phyloP scores from a whole-genome alignment of 2,113 vertebrate genomes.

The Menidia beryllina region DNA sequence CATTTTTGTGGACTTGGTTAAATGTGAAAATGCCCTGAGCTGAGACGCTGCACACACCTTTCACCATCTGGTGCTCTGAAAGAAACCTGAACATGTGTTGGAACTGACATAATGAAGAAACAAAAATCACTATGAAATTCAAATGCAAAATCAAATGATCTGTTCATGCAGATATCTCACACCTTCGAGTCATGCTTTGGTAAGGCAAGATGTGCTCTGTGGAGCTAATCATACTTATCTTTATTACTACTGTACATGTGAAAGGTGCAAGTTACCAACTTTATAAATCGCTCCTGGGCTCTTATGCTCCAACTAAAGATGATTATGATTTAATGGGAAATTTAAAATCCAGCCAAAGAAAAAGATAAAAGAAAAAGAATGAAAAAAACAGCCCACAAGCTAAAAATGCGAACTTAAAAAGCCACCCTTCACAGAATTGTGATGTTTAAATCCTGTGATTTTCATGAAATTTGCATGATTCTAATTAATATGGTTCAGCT shows the following conservation, averaged over 20 bases:
- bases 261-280: background rate
- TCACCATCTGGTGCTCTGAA: background rate
- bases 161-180: too few species aligned
- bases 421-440: background rate
- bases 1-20: background rate
- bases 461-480: background rate
- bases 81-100: background rate
- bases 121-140: too few species aligned
- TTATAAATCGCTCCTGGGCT: background rate
- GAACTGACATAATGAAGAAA: too few species aligned
- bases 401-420: background rate
- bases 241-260: background rate
- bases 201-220: too few species aligned
- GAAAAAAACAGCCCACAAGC: background rate
- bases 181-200: too few species aligned
- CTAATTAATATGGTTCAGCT: too few species aligned
- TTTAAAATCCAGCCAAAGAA: too few species aligned
- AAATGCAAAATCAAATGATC: too few species aligned
- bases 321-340: background rate
- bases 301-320: background rate
- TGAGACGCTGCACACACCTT: background rate
- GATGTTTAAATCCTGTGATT: too few species aligned
- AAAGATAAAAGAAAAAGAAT: too few species aligned
- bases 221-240: too few species aligned
- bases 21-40: slow-evolving; percentile 11